These are phyloP conservation scores for Aldrovandia affinis DNA, from an alignment of 2,797 vertebrate species.

Conservation along the genomic window DNA sequence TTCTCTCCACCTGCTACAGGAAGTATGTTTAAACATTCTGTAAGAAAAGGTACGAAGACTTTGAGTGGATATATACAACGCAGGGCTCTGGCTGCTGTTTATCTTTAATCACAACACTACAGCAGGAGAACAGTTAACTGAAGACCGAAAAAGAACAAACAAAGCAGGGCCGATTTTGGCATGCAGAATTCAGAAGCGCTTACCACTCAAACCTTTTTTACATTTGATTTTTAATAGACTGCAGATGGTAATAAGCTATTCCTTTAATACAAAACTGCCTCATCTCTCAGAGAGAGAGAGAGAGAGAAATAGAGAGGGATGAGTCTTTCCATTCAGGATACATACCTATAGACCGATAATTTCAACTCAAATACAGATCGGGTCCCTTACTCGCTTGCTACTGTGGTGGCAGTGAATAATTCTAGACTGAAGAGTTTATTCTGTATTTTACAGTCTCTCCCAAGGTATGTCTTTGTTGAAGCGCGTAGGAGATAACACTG, in stretches of 20 bases:
- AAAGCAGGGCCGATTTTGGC: no score
- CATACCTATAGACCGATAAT: not conserved
- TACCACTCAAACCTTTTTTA: not conserved
- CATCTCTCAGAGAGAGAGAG: not conserved
- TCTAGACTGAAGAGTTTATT: not conserved
- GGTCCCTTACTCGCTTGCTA: not conserved
- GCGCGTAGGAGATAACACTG: no score
- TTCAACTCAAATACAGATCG: not conserved
- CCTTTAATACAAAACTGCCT: not conserved
- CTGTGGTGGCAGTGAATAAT: not conserved
- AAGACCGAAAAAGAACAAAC: not conserved
- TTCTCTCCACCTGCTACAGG: not conserved
- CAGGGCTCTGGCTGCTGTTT: not conserved
- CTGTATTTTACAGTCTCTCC: not conserved
- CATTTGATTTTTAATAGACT: no score
- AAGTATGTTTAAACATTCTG: constrained; percentile 1
- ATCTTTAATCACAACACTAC: not conserved
- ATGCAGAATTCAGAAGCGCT: not conserved
- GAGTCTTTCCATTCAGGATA: not conserved
- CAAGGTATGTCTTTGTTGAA: no score
- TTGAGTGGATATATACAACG: not conserved
- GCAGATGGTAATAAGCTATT: not conserved
- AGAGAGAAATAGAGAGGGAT: no score
- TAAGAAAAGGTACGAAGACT: not conserved
- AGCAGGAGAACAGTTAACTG: not conserved